Conservation (phyloP, 2,888 invertebrate species). For the Protonemura montana region DNA sequence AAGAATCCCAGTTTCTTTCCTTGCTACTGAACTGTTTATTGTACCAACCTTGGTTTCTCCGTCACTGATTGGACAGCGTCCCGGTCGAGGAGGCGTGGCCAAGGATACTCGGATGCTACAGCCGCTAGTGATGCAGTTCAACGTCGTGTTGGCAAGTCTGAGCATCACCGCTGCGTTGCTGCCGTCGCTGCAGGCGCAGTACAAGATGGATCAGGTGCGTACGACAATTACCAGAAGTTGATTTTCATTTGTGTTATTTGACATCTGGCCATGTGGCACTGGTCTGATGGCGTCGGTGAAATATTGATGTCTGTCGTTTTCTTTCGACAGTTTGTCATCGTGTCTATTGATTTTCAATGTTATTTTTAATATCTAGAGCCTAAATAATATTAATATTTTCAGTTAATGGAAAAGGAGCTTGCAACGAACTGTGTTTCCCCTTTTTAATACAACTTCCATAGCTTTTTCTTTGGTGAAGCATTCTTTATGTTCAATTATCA, state of each 20-base stretch:
- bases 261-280: too few relatives aligned
- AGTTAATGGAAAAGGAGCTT: neutral
- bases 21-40: too few relatives aligned
- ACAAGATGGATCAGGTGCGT: slow-evolving; percentile 85
- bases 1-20: too few relatives aligned
- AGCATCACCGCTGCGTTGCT: slow-evolving; percentile 93
- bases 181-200: slow-evolving; percentile 96
- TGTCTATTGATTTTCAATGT: neutral
- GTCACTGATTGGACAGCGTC: slow-evolving; percentile 13
- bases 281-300: too few relatives aligned
- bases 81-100: slow-evolving; percentile 50
- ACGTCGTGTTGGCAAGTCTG: slow-evolving; percentile 83
- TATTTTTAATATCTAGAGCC: neutral
- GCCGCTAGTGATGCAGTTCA: slow-evolving; percentile 88
- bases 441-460: slow-evolving; percentile 51
- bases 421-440: neutral
- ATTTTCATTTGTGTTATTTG: too few relatives aligned
- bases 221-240: too few relatives aligned
- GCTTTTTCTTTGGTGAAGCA: slow-evolving; percentile 28
- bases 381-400: neutral
- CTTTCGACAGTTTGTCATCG: neutral
- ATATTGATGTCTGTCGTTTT: neutral
- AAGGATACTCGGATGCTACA: slow-evolving; percentile 71
- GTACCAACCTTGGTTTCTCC: too few relatives aligned
- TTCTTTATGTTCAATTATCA: too few relatives aligned